Percentiles rank a stretch among this genome's conserved stretches.
These are phyloP conservation scores for Lepilemur septentrionalis DNA, from an alignment of 2,797 vertebrate genomes.

Conservation along the genomic window DNA sequence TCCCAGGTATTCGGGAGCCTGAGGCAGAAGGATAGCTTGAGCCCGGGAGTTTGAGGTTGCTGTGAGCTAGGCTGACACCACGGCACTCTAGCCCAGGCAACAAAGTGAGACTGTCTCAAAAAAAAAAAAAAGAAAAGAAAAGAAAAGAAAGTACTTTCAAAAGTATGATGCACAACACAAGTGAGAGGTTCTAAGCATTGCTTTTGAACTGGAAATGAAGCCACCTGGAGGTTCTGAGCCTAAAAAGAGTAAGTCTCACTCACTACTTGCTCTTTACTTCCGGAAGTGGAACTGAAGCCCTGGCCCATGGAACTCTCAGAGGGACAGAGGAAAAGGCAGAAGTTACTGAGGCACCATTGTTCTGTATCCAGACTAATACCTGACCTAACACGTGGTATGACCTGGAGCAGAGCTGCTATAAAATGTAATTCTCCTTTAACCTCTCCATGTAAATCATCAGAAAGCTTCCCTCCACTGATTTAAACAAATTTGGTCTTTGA, in stretches of 20 bases:
- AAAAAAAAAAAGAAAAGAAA: too few species aligned
- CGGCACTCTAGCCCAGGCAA: too few species aligned
- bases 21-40: too few species aligned
- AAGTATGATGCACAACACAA: background rate
- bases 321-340: background rate
- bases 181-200: background rate
- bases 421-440: constrained; percentile 71
- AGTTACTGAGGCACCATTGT: constrained; percentile 21
- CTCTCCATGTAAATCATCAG: constrained; percentile 67
- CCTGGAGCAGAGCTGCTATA: constrained; percentile 48
- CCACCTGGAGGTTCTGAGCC: background rate
- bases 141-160: background rate
- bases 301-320: background rate
- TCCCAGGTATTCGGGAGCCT: too few species aligned
- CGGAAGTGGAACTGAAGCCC: background rate
- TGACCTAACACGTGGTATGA: constrained; percentile 11
- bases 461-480: constrained; percentile 60
- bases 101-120: too few species aligned
- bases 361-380: constrained; percentile 19
- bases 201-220: background rate
- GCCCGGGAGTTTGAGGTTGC: too few species aligned
- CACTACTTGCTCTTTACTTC: background rate
- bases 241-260: background rate
- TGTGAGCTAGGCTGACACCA: too few species aligned
- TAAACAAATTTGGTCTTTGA: constrained; percentile 76